phyloP scores from a whole-genome alignment of 2,888 invertebrate genomes.

The Andrena chrysosceles region DNA sequence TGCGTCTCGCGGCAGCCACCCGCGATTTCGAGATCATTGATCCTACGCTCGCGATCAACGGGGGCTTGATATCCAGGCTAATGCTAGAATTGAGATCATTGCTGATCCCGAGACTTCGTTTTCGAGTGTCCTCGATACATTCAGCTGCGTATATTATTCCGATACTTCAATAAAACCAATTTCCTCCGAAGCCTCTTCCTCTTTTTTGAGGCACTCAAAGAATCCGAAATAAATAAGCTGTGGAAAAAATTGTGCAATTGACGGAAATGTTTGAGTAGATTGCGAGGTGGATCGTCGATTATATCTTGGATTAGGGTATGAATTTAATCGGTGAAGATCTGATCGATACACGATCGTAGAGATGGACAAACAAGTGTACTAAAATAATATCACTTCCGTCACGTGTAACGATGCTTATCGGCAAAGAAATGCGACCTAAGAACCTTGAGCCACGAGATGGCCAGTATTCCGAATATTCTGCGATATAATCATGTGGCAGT shows the following conservation, averaged over 20 bases:
- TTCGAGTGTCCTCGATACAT: constrained; percentile 7
- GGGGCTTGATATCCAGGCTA: constrained; percentile 59
- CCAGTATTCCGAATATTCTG: not conserved
- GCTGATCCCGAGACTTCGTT: constrained; percentile 9
- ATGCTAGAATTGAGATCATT: constrained; percentile 59
- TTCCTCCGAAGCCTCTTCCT: not conserved
- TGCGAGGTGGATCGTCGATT: not conserved
- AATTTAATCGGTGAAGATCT: not conserved
- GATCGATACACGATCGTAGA: not conserved
- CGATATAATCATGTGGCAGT: not conserved
- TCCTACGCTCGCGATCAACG: constrained; percentile 45
- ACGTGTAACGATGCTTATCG: not conserved
- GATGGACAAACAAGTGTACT: constrained; percentile 1
- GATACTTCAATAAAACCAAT: too few species aligned
- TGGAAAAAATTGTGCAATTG: not conserved
- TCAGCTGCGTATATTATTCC: not conserved
- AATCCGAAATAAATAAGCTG: not conserved
- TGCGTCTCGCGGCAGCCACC: not conserved
- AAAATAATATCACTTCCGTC: not conserved
- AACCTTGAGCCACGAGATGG: not conserved
- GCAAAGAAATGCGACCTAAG: not conserved
- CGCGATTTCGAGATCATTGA: constrained; percentile 25
- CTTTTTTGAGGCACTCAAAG: not conserved
- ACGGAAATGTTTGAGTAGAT: not conserved
- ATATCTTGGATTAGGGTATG: not conserved